phyloP scores from a whole-genome alignment of 2,888 invertebrate genomes.

The Diarsia mendica region DNA sequence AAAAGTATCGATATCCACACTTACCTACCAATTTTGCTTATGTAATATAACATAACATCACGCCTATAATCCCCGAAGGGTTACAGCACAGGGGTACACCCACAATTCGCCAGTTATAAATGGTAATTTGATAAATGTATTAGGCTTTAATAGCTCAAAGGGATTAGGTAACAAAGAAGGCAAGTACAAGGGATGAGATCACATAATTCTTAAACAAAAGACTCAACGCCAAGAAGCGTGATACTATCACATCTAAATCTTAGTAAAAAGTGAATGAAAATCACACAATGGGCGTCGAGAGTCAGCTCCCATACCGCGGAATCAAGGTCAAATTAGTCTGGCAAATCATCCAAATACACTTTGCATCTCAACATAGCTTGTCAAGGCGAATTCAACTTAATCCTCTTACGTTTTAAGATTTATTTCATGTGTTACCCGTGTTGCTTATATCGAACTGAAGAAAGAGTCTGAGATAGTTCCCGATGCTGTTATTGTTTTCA shows the following conservation, averaged over 20 bases:
- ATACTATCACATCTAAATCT: conserved; percentile 70
- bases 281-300: conserved; percentile 82
- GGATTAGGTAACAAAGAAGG: neutral
- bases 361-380: conserved; percentile 62
- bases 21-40: neutral
- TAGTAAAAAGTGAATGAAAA: conserved; percentile 86
- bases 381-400: conserved; percentile 62
- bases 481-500: conserved; percentile 85
- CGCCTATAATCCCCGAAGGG: no score
- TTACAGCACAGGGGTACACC: no score
- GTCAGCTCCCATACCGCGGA: conserved; percentile 81
- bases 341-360: conserved; percentile 82
- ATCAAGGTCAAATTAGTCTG: conserved; percentile 88
- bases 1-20: conserved; percentile 2
- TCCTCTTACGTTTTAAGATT: conserved; percentile 22
- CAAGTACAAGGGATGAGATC: neutral
- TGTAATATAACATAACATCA: no score
- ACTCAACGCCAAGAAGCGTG: conserved; percentile 66
- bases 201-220: conserved; percentile 29
- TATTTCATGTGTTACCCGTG: conserved; percentile 36
- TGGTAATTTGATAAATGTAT: no score
- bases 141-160: neutral
- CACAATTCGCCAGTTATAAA: no score
- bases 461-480: conserved; percentile 86
- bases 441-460: conserved; percentile 71